These are phyloP conservation scores for Chelonia mydas DNA, from an alignment of 2,797 vertebrate species.

Conservation along the genomic window DNA sequence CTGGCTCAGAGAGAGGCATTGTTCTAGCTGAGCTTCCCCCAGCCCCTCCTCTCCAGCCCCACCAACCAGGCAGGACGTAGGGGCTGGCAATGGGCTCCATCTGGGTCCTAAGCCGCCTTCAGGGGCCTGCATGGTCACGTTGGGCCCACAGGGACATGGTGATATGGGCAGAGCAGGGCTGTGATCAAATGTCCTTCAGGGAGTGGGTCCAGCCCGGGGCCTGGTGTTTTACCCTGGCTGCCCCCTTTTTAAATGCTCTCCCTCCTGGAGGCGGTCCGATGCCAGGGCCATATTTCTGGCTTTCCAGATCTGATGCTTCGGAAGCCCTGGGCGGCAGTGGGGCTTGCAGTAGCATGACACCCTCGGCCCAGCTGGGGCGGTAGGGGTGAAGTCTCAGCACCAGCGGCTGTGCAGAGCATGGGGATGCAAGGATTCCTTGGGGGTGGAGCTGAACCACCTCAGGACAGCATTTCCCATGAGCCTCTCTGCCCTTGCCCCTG, in stretches of 20 bases:
- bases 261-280: accelerated
- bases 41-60: no score
- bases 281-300: no score
- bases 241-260: neutral
- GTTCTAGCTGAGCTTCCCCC: no score
- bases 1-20: neutral
- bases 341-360: neutral
- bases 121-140: neutral
- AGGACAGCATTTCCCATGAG: neutral
- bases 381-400: neutral
- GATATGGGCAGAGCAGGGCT: no score
- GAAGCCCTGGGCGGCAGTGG: no score
- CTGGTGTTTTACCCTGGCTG: neutral
- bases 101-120: no score
- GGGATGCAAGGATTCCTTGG: neutral
- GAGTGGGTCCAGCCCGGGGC: no score
- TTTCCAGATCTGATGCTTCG: no score
- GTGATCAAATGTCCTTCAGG: neutral
- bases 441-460: no score
- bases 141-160: neutral
- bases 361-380: neutral
- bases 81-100: neutral
- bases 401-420: neutral
- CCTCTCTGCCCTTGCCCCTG: neutral
- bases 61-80: neutral